Base-by-base conservation (phyloP, 2,797 vertebrate species). In the Cyprinodon diabolis region DNA sequence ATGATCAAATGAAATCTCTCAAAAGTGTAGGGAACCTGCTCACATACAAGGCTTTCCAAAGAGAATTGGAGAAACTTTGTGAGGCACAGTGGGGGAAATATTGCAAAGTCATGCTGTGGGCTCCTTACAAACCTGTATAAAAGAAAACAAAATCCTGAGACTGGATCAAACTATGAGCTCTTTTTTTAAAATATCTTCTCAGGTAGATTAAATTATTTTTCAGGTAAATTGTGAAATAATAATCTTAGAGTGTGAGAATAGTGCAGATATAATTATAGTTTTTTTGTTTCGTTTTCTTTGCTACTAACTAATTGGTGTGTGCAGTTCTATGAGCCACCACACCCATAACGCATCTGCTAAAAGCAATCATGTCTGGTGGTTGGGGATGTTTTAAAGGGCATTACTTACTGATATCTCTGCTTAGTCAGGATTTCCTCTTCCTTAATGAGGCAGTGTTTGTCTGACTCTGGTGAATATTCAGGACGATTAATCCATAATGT, bases 371-470 rank as follows among this genome's bases (percentile, higher is more conserved):
- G 35, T 25, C 7, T 5, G 30, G 43, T 72, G 17, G 10, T 69
- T 19, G 19, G 43, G 19, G 9, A 45, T 25, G 68, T 19, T 2
- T 17, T 66, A 30, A 35, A 77, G 60, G 63, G 12, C 25, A 4
- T 4, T 35, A 68, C 67, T 30, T 65, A 52, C 52, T 77, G 78
- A 73, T 69, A 57, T 81, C 21, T 81, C 65, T 85, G 73, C 71
- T 81, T 79, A 84, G 85, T 85, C 76, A 58, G 79, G 71, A 62
- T 76, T 77, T 77, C 81, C 43, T 83, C 71, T 82, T 48, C 79
- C 71, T 68, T 48, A 82, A 63, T 79, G 73, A 88, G 77, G 54
- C 43, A 25, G 69, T 78, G 76, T 80, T 5, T 79, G 76, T 78
- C 65, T 83, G 73, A 77, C 65, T 83, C 75, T 85, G 48, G 65